Conservation (phyloP, 2,113 vertebrate genomes). For the Saccopteryx leptura region DNA sequence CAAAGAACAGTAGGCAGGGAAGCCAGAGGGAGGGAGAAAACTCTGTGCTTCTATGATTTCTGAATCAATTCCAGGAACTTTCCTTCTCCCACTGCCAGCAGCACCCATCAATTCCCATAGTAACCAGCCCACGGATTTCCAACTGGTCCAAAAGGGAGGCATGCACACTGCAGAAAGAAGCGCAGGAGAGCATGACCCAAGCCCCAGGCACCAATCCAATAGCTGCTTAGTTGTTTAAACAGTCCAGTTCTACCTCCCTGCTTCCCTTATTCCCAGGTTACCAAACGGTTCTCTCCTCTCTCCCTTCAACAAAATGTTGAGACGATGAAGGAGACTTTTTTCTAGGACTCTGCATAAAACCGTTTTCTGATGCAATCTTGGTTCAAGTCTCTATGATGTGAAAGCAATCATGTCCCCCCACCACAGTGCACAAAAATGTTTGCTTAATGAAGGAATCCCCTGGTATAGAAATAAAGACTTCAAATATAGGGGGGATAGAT, state of each 20-base stretch:
- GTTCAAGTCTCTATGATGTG: constrained; percentile 18
- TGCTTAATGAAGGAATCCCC: not conserved
- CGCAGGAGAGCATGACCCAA: not conserved
- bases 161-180: not conserved
- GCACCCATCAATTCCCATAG: constrained; percentile 82
- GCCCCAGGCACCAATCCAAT: not conserved
- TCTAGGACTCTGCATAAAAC: not conserved
- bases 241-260: not conserved
- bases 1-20: constrained; percentile 54
- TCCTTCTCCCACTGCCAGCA: constrained; percentile 73
- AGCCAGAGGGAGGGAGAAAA: not conserved
- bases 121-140: constrained; percentile 79
- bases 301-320: not conserved
- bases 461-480: not conserved
- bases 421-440: not conserved
- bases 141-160: constrained; percentile 53
- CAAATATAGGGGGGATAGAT: not conserved
- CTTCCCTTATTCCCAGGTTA: not conserved
- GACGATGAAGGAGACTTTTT: not conserved
- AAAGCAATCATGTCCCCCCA: not conserved
- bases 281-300: constrained; percentile 7
- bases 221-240: not conserved
- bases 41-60: constrained; percentile 54
- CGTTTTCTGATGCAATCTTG: not conserved
- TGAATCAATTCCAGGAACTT: constrained; percentile 75